Evolutionary conservation across 2,888 invertebrate species (phyloP), one percentile per base, ranked within the genome.

Genomic region (Drosophila crucigera): DNA sequence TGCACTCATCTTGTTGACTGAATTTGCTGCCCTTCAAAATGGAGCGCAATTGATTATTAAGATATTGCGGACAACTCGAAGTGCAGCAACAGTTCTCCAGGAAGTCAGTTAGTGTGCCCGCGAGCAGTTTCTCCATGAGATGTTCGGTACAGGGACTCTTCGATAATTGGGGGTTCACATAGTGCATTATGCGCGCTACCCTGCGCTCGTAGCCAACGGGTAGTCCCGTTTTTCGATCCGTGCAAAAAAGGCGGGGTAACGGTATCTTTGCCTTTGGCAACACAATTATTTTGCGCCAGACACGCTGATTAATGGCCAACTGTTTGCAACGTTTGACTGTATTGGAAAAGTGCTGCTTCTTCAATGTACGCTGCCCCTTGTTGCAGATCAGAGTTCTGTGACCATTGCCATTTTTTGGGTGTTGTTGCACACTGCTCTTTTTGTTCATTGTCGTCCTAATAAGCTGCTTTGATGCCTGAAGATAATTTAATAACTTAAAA

Each of bases 131-230:
- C 37, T 75, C 73, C n/a, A 78, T n/a, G 11, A 58, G 3, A 41
- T 60, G 52, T 2, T 87, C 84, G 7, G 72, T 30, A 10, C 31
- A 58, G 7, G 54, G 66, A 28, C 33, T 49, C 0, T 11, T 37
- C 0, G 31, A n/a, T 10, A 80, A 50, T 14, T 83, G 64, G 0
- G 86, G 86, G 59, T 87, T 87, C 0, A 87, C 91, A 28, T 80
- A 82, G 31, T 63, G 65, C 89, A 87, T 90, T 14, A 87, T 80
- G 16, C 50, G 67, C 4, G 74, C 63, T 10, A 90, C 89, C 0
- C 76, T 90, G 1, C 54, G 73, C 53, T 87, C 84, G 37, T 87
- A 87, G 41, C 82, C 88, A 22, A 82, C 7, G 1, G 91, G 87
- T 19, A 86, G 37, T 1, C 84, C 90, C 0, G 89, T 90, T 7